Percentiles rank a stretch among this genome's conserved stretches.
Conservation (phyloP, 2,797 vertebrate species). For the Eulemur albifrons region DNA sequence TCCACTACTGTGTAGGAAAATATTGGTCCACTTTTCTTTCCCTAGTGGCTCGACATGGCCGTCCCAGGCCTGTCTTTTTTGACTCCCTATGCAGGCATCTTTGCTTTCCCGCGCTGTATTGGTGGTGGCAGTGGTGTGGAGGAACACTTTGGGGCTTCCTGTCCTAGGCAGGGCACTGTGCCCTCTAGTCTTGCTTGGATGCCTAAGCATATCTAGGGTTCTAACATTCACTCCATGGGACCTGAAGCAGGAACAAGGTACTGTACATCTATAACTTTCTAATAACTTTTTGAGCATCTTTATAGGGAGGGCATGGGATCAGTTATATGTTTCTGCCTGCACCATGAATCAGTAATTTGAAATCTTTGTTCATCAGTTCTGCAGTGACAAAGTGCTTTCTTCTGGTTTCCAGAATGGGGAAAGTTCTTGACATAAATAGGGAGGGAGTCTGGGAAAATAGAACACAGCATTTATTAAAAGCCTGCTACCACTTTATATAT, state of each 20-base stretch:
- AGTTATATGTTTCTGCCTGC: background rate
- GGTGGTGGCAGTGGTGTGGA: background rate
- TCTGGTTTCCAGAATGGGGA: slow-evolving; percentile 24
- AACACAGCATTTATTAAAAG: slow-evolving; percentile 50
- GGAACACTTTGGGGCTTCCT: background rate
- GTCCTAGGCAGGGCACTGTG: background rate
- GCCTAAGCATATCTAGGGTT: background rate
- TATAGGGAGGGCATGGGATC: background rate
- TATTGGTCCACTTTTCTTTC: background rate
- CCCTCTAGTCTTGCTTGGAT: background rate
- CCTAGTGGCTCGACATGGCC: background rate
- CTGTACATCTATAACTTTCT: background rate
- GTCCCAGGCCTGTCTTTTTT: background rate
- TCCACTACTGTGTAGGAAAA: background rate
- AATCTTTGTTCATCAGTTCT: slow-evolving; percentile 31
- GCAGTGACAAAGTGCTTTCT: slow-evolving; percentile 1
- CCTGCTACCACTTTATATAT: slow-evolving; percentile 32
- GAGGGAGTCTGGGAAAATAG: slow-evolving; percentile 21
- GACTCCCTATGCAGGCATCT: background rate
- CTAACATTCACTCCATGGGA: background rate
- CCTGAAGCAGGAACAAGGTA: background rate
- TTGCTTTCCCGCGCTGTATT: background rate
- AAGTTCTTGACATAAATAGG: slow-evolving; percentile 39
- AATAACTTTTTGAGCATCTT: background rate
- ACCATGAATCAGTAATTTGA: background rate